A percentile compares a stretch with the other conserved stretches of the same genome.
These are phyloP conservation scores for Steatornis caripensis DNA, from an alignment of 2,113 vertebrate genomes.

Conservation along the genomic window DNA sequence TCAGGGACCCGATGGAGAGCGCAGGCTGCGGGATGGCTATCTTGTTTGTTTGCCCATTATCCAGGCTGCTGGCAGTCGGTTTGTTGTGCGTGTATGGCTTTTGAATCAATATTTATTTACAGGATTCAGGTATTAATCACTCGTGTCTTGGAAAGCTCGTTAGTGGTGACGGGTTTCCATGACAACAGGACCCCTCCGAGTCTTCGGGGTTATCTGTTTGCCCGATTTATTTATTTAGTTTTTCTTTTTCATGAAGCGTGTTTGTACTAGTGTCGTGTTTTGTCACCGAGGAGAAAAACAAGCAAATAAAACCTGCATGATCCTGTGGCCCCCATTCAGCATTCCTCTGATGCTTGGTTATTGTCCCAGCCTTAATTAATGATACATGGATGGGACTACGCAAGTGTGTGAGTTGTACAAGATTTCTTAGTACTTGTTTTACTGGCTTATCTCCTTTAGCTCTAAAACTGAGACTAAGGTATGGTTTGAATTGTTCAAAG, in stretches of 20 bases:
- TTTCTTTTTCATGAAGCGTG: neutral
- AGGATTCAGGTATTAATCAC: neutral
- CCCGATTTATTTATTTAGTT: neutral
- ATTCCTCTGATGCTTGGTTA: neutral
- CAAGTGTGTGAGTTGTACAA: neutral
- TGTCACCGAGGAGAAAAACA: neutral
- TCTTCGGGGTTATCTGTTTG: neutral
- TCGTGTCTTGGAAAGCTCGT: conserved; percentile 4
- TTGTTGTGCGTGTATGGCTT: neutral
- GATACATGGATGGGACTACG: neutral
- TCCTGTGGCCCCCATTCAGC: neutral
- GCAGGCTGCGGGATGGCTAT: neutral
- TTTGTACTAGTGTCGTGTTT: neutral
- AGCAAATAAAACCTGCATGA: neutral
- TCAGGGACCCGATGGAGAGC: neutral
- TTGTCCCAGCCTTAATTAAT: neutral
- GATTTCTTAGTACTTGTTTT: neutral
- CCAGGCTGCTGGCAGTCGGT: neutral
- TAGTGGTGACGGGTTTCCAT: conserved; percentile 58
- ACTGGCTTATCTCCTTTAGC: neutral
- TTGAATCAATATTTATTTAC: neutral
- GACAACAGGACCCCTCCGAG: conserved; percentile 55
- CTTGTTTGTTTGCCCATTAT: neutral
- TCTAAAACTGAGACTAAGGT: neutral
- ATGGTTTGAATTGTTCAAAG: neutral